Base-by-base conservation (phyloP, 2,888 invertebrate species). In the Mythimna ferrago region DNA sequence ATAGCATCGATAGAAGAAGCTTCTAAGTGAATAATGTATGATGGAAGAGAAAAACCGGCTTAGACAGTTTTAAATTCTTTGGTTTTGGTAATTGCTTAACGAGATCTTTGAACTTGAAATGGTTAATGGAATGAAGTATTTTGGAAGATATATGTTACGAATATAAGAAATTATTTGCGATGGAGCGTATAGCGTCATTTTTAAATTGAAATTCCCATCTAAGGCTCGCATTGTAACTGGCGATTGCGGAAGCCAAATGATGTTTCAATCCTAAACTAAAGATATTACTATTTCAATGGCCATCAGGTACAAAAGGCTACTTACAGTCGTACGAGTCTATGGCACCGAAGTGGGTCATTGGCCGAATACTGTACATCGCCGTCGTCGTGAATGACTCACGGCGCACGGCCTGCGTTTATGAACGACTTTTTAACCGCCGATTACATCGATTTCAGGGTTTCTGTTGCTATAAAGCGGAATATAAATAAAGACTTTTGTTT, bases 321-420 rank as follows among this genome's bases (percentile, higher is more conserved):
- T 73, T 70, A 69, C 62, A 85, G 74, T 77, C 78, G 77, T 82
- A 88, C 86, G 80, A 89, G 88, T 88, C 86, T 87, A 89, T 88
- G 85, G 87, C 89, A 89, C 84, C 90, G 82, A 94, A 94, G 90
- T 95, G 89, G 95, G 95, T 95, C 95, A 93, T 93, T 94, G 95
- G 93, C 95, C 95, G 94, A 94, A 93, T 93, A 93, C 92, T 90
- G 88, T 88, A 86, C 89, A 91, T 88, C 90, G 90, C 71, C 77
- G 79, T 80, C 66, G 78, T 87, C 89, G 88, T 88, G 87, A 90
- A 89, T 95, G 94, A 94, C 89, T 94, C 93, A 94, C 89, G 85
- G 86, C 89, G 81, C 93, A 94, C 89, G 86, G 86, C 88, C 83
- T 88, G 88, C 88, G 89, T 92, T 92, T 89, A 88, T 88, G 87